Evolutionary conservation across 2,888 invertebrate species (phyloP), one percentile per base, ranked within the genome.

Genomic region (Morpho deidamia): DNA sequence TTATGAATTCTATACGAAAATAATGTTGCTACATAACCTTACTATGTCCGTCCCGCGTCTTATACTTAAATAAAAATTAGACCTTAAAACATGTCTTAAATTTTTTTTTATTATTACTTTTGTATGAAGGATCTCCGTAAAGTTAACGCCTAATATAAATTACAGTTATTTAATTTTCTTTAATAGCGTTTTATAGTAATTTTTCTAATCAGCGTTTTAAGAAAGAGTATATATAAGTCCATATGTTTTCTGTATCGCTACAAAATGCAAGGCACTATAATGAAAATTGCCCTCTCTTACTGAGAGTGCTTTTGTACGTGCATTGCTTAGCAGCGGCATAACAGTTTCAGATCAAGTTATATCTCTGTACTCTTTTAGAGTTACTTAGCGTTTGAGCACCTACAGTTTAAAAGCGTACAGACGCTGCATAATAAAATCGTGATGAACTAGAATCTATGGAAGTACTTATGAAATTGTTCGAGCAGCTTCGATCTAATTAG

Each of bases 231-330:
- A 10, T 9, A 32, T n/a, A n/a, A n/a, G n/a, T 23, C 8, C 47
- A 39, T 41, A 41, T 49, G 41, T 40, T 49, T 41, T 10, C 34
- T 8, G 5, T 35, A 34, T 33, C 33, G 41, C 35, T 48, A 34
- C 55, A 46, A 48, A 41, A 41, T 40, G 43, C 46, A 47, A 38
- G 37, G 41, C 38, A 41, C 42, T 40, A 50, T 51, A 53, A 53
- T 56, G 47, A 56, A 51, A 56, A 53, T 52, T 55, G 41, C 46
- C 39, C 50, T 10, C 37, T 46, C 33, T 47, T 39, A 12, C 40
- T 11, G 44, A 43, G 43, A 56, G 56, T 54, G 51, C 44, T 44
- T 40, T 44, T 56, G 59, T 56, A 59, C 56, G 59, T 59, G 59
- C 51, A 42, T 53, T 54, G 53, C 50, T 59, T 51, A 51, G 38